phyloP scores from a whole-genome alignment of 1,140 invertebrate genomes.

The Meloidogyne floridensis region DNA sequence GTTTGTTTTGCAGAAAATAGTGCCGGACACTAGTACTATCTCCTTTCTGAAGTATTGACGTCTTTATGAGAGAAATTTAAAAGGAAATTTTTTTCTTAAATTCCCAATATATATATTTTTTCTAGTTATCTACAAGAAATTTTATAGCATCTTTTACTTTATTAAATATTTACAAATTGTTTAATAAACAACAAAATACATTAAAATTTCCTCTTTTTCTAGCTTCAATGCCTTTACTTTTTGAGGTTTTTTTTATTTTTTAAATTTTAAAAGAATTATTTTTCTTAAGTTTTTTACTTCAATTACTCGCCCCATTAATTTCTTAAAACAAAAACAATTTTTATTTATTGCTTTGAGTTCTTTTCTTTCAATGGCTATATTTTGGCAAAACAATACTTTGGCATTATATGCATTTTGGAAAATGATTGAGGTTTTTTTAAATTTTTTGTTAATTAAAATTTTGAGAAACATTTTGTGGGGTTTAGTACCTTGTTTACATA shows the following conservation, averaged over 20 bases:
- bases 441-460: no score
- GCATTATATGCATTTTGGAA: conserved; percentile 63
- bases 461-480: no score
- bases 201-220: conserved; percentile 51
- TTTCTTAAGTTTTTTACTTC: conserved; percentile 11
- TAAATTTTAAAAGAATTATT: neutral
- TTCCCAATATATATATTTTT: neutral
- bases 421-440: conserved; percentile 53
- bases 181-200: conserved; percentile 21
- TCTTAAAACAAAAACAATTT: neutral
- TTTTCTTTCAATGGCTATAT: conserved; percentile 38
- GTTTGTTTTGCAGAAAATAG: no score
- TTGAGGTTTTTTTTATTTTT: conserved; percentile 45
- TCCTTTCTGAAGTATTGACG: no score
- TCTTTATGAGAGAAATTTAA: no score
- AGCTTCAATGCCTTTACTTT: conserved; percentile 53
- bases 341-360: conserved; percentile 32
- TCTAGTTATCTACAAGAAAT: conserved; percentile 25
- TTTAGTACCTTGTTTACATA: no score
- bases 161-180: conserved; percentile 13
- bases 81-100: neutral
- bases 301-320: neutral
- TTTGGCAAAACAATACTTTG: conserved; percentile 55
- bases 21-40: no score
- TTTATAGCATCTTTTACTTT: conserved; percentile 10